Evolutionary conservation across 2,113 vertebrate genomes (phyloP).

Genomic region (Mesocricetus auratus): DNA sequence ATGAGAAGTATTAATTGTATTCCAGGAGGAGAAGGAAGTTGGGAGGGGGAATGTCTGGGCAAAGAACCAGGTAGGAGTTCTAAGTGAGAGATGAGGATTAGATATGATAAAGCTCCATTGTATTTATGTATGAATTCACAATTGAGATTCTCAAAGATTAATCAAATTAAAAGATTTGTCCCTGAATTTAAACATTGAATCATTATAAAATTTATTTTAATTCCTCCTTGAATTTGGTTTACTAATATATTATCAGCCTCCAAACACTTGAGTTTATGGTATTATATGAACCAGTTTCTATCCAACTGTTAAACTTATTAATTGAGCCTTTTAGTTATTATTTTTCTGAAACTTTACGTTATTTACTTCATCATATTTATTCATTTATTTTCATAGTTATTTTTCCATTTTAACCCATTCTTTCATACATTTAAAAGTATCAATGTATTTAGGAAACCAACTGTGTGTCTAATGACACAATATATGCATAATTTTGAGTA

Average conservation of each 20-base stretch:
- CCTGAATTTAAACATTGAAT: constrained; percentile 26
- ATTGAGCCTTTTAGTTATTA: background rate
- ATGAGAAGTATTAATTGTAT: background rate
- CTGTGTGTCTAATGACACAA: background rate
- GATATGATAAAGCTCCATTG: background rate
- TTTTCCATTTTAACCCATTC: background rate
- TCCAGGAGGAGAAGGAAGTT: background rate
- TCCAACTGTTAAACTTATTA: background rate
- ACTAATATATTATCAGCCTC: constrained; percentile 27
- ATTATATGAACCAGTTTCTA: background rate
- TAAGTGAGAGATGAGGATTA: background rate
- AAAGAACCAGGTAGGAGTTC: background rate
- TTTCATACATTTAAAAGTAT: constrained; percentile 21
- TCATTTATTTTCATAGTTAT: background rate
- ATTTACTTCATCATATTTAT: background rate
- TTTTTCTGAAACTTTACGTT: background rate
- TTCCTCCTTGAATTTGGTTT: constrained; percentile 17
- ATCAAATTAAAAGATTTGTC: background rate
- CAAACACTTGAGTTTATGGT: background rate
- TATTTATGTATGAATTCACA: background rate
- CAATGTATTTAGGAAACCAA: background rate
- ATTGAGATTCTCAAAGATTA: background rate
- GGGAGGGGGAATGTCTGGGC: background rate
- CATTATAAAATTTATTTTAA: background rate
- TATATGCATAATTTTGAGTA: background rate